These are phyloP conservation scores for Prunella fulvescens DNA, from an alignment of 2,113 vertebrate genomes.

Conservation along the genomic window DNA sequence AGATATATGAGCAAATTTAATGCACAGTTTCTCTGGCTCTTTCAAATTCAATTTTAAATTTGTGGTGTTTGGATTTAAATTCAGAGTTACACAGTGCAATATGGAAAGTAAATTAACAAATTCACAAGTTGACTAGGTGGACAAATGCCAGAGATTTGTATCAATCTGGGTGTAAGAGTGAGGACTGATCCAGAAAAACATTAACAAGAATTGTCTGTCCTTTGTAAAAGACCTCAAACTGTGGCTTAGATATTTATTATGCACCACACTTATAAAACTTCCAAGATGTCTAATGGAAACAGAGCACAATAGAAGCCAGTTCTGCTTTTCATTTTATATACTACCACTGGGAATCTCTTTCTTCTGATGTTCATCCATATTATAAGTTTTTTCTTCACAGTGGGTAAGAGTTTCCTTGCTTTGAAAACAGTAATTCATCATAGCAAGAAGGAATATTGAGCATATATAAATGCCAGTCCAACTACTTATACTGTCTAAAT, in stretches of 20 bases:
- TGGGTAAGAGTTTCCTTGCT: slow-evolving; percentile 50
- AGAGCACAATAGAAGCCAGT: slow-evolving; percentile 43
- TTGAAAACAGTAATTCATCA: slow-evolving; percentile 31
- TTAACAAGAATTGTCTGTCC: not conserved
- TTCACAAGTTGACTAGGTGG: not conserved
- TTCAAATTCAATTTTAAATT: not conserved
- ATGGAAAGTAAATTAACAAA: slow-evolving; percentile 46
- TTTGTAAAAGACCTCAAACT: slow-evolving; percentile 21
- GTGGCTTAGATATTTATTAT: slow-evolving; percentile 50
- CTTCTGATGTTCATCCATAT: slow-evolving; percentile 57
- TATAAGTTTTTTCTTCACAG: slow-evolving; percentile 46
- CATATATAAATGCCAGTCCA: not conserved
- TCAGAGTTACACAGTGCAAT: not conserved
- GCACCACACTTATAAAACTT: slow-evolving; percentile 25
- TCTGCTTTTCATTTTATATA: slow-evolving; percentile 64
- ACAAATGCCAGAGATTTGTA: slow-evolving; percentile 17
- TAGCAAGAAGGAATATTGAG: not conserved
- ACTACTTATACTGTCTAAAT: not conserved
- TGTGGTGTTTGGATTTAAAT: not conserved
- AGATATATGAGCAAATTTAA: not conserved
- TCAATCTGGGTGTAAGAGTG: not conserved
- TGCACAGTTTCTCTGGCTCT: not conserved
- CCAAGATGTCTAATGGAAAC: slow-evolving; percentile 53
- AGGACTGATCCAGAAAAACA: slow-evolving; percentile 10
- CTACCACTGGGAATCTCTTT: slow-evolving; percentile 51